phyloP scores from a whole-genome alignment of 2,888 invertebrate genomes.

The Macropis europaea region DNA sequence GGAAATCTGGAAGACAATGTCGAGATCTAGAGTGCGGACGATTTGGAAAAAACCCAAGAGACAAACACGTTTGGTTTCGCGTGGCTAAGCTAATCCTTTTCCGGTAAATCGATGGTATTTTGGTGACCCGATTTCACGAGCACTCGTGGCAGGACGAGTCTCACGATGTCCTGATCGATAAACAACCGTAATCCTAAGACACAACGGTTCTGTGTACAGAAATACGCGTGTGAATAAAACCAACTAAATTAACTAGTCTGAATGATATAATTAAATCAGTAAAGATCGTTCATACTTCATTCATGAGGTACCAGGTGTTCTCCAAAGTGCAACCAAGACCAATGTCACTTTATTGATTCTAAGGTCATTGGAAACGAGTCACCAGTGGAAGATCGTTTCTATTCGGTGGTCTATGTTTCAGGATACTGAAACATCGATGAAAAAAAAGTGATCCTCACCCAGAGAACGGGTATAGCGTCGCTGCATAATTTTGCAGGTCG shows the following conservation, averaged over 20 bases:
- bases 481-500: slow-evolving; percentile 4
- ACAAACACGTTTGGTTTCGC: slow-evolving; percentile 15
- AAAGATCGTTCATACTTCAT: too few relatives aligned
- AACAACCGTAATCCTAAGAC: too few relatives aligned
- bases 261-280: too few relatives aligned
- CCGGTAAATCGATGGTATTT: slow-evolving; percentile 50
- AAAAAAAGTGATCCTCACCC: slow-evolving; percentile 8
- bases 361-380: too few relatives aligned
- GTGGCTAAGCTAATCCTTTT: slow-evolving; percentile 48
- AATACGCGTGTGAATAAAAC: neutral
- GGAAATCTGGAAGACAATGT: slow-evolving; percentile 26
- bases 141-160: slow-evolving; percentile 20
- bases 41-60: slow-evolving; percentile 16
- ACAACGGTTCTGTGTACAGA: too few relatives aligned
- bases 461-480: slow-evolving; percentile 12
- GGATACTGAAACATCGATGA: neutral
- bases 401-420: neutral
- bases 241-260: neutral
- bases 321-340: too few relatives aligned
- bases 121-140: slow-evolving; percentile 51
- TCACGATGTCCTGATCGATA: neutral
- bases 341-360: too few relatives aligned
- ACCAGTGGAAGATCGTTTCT: too few relatives aligned
- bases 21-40: neutral
- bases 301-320: too few relatives aligned